Conservation (phyloP, 1,140 invertebrate genomes). For the Meloidogyne floridensis region DNA sequence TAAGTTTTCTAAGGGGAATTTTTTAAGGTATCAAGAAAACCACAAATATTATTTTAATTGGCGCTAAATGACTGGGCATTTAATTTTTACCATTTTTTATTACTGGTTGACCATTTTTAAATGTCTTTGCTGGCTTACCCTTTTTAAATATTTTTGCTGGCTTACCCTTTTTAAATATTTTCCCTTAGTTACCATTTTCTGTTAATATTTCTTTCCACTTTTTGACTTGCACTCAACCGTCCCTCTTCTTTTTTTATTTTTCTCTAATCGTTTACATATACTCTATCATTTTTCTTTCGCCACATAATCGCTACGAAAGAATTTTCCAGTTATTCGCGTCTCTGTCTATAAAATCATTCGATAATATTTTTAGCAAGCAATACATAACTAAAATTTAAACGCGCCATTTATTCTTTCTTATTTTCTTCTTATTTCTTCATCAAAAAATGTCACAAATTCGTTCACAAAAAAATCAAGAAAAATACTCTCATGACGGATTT, state of each 20-base stretch:
- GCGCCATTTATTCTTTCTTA: not conserved
- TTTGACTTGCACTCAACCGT: not conserved
- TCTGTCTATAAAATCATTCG: not conserved
- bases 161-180: no score
- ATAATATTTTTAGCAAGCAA: not conserved
- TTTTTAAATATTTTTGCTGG: no score
- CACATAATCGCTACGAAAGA: not conserved
- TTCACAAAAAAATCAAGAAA: conserved; percentile 2
- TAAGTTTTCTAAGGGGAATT: not conserved
- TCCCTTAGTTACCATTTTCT: no score
- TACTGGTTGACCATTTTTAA: no score
- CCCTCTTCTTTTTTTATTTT: not conserved
- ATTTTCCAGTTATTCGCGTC: not conserved
- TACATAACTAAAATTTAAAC: not conserved
- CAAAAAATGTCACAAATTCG: not conserved
- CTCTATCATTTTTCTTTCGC: not conserved
- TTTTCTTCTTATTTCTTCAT: not conserved
- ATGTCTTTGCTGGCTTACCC: no score
- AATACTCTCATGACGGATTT: not conserved
- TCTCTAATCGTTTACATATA: not conserved
- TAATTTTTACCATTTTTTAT: no score
- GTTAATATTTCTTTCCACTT: not conserved
- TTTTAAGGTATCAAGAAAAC: not conserved
- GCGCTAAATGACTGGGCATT: no score
- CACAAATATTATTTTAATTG: not conserved